Evolutionary conservation across 2,888 invertebrate species (phyloP).

Genomic region (Formica aserva): DNA sequence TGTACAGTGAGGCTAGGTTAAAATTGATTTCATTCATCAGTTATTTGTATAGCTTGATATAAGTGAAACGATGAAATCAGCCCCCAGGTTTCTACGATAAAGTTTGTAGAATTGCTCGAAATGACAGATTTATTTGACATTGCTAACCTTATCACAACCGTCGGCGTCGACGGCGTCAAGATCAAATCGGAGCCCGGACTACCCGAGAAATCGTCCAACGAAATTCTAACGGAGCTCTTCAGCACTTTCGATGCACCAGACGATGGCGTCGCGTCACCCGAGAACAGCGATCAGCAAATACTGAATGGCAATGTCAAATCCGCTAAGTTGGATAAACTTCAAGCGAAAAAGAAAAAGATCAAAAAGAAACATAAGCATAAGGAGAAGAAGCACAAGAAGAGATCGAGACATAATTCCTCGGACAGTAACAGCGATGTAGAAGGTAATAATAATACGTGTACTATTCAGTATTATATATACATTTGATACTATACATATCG

Average conservation of each 20-base stretch:
- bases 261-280: conserved; percentile 80
- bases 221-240: conserved; percentile 94
- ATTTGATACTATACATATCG: neutral
- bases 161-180: conserved; percentile 84
- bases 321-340: conserved; percentile 68
- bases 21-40: neutral
- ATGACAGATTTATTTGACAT: conserved; percentile 84
- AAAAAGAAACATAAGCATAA: conserved; percentile 87
- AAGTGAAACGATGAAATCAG: too few species aligned
- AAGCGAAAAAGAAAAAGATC: conserved; percentile 73
- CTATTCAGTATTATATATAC: neutral
- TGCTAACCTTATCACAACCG: conserved; percentile 84
- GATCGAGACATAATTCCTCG: conserved; percentile 84
- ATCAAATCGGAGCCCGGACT: conserved; percentile 84
- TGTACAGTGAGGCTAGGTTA: neutral
- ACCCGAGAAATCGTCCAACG: conserved; percentile 90
- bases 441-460: conserved; percentile 78
- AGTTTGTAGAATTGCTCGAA: neutral
- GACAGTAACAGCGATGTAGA: conserved; percentile 79
- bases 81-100: too few species aligned
- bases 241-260: conserved; percentile 89
- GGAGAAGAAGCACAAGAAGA: conserved; percentile 87
- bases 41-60: neutral
- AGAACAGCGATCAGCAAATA: conserved; percentile 69
- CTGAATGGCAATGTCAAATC: conserved; percentile 70